Conservation (phyloP, 1,140 invertebrate genomes). For the Heliconius nattereri region DNA sequence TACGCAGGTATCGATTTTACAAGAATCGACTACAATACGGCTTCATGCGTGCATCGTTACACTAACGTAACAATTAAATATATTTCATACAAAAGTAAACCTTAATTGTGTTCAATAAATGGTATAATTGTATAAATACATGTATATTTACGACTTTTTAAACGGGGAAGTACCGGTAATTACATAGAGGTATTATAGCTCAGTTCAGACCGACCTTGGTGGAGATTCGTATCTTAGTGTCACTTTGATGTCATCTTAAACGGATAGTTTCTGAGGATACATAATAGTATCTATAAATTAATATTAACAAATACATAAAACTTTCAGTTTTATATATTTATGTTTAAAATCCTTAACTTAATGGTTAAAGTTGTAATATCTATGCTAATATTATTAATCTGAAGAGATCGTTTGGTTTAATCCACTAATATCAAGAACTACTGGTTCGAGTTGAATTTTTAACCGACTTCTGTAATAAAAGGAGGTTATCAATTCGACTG, state of each 20-base stretch:
- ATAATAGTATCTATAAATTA: not conserved
- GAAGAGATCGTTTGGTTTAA: too few species aligned
- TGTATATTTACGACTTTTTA: constrained; percentile 42
- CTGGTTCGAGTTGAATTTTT: too few species aligned
- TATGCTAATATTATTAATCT: too few species aligned
- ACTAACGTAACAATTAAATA: constrained; percentile 44
- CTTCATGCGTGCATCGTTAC: constrained; percentile 56
- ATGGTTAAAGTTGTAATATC: too few species aligned
- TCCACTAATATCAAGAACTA: too few species aligned
- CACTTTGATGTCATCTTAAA: constrained; percentile 27
- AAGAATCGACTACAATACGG: constrained; percentile 66
- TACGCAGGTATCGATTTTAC: constrained; percentile 73
- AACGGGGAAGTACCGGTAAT: constrained; percentile 52
- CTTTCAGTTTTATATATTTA: too few species aligned
- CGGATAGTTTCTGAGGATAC: not conserved
- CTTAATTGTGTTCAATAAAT: constrained; percentile 38
- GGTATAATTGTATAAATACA: constrained; percentile 28
- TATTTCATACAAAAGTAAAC: constrained; percentile 37
- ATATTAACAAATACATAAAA: not conserved
- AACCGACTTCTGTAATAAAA: too few species aligned
- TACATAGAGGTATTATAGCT: constrained; percentile 62
- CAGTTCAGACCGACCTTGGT: constrained; percentile 49
- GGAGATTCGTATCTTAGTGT: constrained; percentile 52
- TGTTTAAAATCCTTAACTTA: too few species aligned
- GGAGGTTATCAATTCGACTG: too few species aligned